Base-by-base conservation (phyloP, 2,888 invertebrate species). In the Mimas tiliae region DNA sequence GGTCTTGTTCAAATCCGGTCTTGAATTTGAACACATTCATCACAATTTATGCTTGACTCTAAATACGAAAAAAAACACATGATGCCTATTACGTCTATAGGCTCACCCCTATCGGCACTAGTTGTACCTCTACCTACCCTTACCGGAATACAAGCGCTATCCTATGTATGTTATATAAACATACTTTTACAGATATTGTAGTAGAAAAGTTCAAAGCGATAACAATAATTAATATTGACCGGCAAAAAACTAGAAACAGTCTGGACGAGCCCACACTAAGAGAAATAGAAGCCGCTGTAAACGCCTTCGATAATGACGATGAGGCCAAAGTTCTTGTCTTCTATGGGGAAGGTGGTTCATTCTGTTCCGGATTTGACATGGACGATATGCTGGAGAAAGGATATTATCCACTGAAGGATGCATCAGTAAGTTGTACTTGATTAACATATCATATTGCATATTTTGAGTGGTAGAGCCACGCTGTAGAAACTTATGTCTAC, bases 311-410 rank as follows among this genome's bases (percentile, higher is more conserved):
- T 73, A 94, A 95, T 42, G 97, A 98, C 82, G 87, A 95, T 0
- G 89, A 94, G 0, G 93, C 96, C 0, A 90, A 94, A 70, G 96
- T 96, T 6, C 97, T 96, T 8, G 96, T 99, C 1, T 90, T 99
- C 1, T 95, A 98, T 85, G 99, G 99, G 8, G 95, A 96, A 79
- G 98, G 98, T n/a, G 98, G 98, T 0, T 97, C 96, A 67, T 99
- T 99, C 87, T 98, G 98, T 87, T 96, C 98, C 2, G 99, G 99
- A 0, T 97, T 96, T 84, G 98, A 99, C 88, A 94, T 99, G 64
- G 94, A 96, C 64, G 97, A 98, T 81, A 90, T 98, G 65, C 95
- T 72, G 51, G 83, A 78, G 68, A 94, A 86, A 67, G 93, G 88
- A 71, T 94, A 83, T 70, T 86, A 86, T 68, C 80, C 81, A 33